Percentiles rank a stretch among this genome's conserved stretches.
Evolutionary conservation across 64 coral and sea anemone species (phyloP).

Genomic region (Pachyseris speciosa): DNA sequence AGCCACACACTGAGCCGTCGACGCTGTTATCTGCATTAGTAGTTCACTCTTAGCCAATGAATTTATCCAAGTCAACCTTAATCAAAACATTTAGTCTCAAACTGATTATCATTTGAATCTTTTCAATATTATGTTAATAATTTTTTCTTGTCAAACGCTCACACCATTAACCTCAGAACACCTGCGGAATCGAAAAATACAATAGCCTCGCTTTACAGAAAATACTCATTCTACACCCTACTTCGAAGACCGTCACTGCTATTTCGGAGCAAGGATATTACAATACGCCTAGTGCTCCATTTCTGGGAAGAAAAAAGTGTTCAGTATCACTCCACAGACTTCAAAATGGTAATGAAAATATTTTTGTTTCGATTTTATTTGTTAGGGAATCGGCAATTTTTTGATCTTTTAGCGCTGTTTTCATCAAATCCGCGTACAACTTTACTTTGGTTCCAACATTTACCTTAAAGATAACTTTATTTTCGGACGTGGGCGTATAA

Average conservation of each 20-base stretch:
- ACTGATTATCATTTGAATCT: not conserved
- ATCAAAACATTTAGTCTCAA: not conserved
- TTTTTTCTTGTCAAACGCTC: not conserved
- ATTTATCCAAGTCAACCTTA: not conserved
- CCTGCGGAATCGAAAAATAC: not conserved
- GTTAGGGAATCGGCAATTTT: not conserved
- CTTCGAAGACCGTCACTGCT: conserved; percentile 25
- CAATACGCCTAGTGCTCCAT: not conserved
- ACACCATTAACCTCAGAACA: not conserved
- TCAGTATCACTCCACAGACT: not conserved
- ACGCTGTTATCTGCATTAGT: not conserved
- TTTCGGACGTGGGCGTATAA: not conserved
- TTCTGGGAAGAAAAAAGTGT: not conserved
- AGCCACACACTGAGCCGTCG: not conserved
- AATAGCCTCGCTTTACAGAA: not conserved
- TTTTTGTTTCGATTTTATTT: not conserved
- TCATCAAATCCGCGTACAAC: not conserved
- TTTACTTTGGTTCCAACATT: not conserved
- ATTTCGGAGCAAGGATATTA: not conserved
- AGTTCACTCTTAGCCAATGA: not conserved
- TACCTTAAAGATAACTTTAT: not conserved
- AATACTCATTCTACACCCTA: conserved; percentile 1
- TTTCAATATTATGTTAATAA: conserved; percentile 15
- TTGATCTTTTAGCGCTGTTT: not conserved
- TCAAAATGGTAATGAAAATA: not conserved